These are phyloP conservation scores for Antennarius striatus DNA, from an alignment of 2,113 vertebrate species.

Conservation along the genomic window DNA sequence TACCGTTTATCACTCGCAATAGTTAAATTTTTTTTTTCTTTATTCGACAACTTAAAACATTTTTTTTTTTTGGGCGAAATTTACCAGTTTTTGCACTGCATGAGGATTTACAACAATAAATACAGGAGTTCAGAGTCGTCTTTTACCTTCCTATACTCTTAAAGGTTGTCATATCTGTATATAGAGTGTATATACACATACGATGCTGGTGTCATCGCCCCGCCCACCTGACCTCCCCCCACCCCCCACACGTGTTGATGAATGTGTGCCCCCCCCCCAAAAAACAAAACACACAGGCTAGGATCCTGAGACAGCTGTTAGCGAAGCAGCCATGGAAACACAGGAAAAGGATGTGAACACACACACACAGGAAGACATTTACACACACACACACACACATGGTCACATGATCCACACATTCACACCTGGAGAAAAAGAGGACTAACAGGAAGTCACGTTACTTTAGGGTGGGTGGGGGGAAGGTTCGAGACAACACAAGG, in stretches of 20 bases:
- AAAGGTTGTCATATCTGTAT: slow-evolving; percentile 70
- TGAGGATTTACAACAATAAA: slow-evolving; percentile 85
- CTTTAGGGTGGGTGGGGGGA: background rate
- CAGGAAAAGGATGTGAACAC: background rate
- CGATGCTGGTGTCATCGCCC: slow-evolving; percentile 88
- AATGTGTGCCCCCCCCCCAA: slow-evolving; percentile 25
- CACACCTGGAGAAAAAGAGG: slow-evolving; percentile 10
- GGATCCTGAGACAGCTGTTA: slow-evolving; percentile 73
- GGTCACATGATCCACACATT: slow-evolving; percentile 4
- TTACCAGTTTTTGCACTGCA: slow-evolving; percentile 69
- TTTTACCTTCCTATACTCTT: slow-evolving; percentile 73
- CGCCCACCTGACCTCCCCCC: slow-evolving; percentile 39
- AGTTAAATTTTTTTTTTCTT: slow-evolving; percentile 80
- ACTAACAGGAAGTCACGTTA: slow-evolving; percentile 33
- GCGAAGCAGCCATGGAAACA: slow-evolving; percentile 52
- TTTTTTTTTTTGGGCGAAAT: slow-evolving; percentile 63
- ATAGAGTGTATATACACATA: slow-evolving; percentile 68
- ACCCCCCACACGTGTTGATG: background rate
- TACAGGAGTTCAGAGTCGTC: slow-evolving; percentile 75
- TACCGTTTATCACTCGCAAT: slow-evolving; percentile 93
- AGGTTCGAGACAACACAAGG: slow-evolving; percentile 43
- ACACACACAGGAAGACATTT: slow-evolving; percentile 28
- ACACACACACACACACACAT: slow-evolving; percentile 22
- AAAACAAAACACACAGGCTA: slow-evolving; percentile 41
- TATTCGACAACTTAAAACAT: slow-evolving; percentile 81